Evolutionary conservation across 1,140 invertebrate genomes (phyloP), one percentile per base, ranked within the genome.

Genomic region (Saccostrea cuccullata): DNA sequence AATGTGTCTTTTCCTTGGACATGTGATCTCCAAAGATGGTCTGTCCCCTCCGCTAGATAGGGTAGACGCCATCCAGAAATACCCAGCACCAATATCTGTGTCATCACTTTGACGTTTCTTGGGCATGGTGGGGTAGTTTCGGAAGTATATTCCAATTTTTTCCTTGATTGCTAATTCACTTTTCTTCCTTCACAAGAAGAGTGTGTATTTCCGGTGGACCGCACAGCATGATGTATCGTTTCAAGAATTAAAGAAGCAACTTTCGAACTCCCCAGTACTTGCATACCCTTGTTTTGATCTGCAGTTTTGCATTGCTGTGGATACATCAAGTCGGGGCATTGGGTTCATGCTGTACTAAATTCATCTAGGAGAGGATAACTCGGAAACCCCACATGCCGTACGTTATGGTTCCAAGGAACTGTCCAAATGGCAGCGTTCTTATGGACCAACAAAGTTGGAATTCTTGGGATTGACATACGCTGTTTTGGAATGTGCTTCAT

Each of bases 291-390:
- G 88, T 86, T 6, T 89, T 82, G 87, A 91, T 67, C 20, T 87
- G 12, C n/a, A 36, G 58, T 89, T 89, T 82, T 12, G 83, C 9
- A 13, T 89, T 9, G 47, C 88, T 11, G 87, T 91, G 0, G 88
- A 91, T 67, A 89, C 90, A 2, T 88, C 88, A 15, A 85, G 85
- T 20, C 47, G 84, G 13, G 90, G 90, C 0, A 89, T 91, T 26
- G 88, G 90, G 0, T 91, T 89, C 83, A 84, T 84, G 83, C 55
- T 84, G 15, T 84, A 84, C 23, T 47, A 56, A 23, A 15, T 56
- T n/a, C 83, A 84, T 58, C 83, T 47, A n/a, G 55, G 36, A 6
- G 83, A 23, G 13, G 30, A 83, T 20, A n/a, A n/a, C n/a, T 26
- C n/a, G 9, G n/a, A 12, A 20, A 82, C 77, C 40, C 15, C 30